Evolutionary conservation across 2,888 invertebrate genomes (phyloP), one percentile per base, ranked within the genome.

Genomic region (Eurytoma californica): DNA sequence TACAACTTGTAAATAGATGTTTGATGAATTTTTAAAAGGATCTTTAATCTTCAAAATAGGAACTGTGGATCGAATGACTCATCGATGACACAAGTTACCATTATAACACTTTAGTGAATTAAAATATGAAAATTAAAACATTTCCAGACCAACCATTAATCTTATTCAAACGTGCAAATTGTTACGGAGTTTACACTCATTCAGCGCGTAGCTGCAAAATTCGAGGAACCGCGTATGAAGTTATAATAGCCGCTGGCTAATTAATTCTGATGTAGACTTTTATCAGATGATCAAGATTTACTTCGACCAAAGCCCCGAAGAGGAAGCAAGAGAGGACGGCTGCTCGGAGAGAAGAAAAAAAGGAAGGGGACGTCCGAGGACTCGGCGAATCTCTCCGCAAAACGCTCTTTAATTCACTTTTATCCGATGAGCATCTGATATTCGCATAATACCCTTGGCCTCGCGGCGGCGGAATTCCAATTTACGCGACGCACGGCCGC

Each of bases 391-490:
- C 72, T 53, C 72, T 49, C 24, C 18, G n/a, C n/a, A 67, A 67
- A 67, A 53, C 14, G 18, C 3, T 28, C 58, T 67, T 67, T 74
- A 74, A 74, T 65, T 73, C 65, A 73, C 39, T 66, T 73, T 73
- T 65, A 66, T 73, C 66, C 28, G 65, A 5, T 28, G 73, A 65
- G 66, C 73, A 73, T 73, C 73, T 66, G 57, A 73, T 73, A 57
- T 55, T 28, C 76, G 69, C 76, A 51, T 55, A 77, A 77, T 72
- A 67, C 65, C 66, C 66, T 72, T 72, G 77, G 57, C 60, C 66
- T 57, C 51, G 57, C 60, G 9, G 16, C 39, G n/a, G 18, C 18
- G 67, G 77, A 77, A 77, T 72, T 77, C 67, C 67, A 61, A 77
- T 77, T 72, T 55, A 55, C 60, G 24, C 20, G 28, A 24, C 14